Conservation (phyloP, 2,888 invertebrate genomes). For the Epirrhoe alternata region DNA sequence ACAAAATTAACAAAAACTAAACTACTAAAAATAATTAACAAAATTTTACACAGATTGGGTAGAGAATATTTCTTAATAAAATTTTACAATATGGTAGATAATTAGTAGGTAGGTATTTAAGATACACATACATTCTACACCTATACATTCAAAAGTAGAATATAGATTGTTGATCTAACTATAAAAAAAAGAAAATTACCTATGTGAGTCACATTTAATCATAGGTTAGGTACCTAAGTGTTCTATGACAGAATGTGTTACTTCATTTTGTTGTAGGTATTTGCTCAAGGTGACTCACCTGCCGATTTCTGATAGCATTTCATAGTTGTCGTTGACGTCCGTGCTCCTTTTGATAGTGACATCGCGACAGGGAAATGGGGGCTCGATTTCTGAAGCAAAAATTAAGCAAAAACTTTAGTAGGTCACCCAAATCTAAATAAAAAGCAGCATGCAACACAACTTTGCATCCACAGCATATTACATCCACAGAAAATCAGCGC, state of each 20-base stretch:
- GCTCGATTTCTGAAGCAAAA: slow-evolving; percentile 90
- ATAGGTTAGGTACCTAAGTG: background rate
- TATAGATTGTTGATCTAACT: background rate
- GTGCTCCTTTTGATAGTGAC: slow-evolving; percentile 93
- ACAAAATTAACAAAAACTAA: too few species aligned
- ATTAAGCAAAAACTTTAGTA: background rate
- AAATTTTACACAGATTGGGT: too few species aligned
- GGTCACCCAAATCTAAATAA: background rate
- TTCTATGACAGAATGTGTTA: slow-evolving; percentile 22
- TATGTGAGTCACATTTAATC: background rate
- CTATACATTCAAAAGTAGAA: too few species aligned
- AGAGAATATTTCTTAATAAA: too few species aligned
- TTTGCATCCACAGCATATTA: too few species aligned
- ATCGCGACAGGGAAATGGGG: slow-evolving; percentile 95
- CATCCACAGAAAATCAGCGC: too few species aligned
- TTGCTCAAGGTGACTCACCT: slow-evolving; percentile 86
- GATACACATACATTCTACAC: too few species aligned
- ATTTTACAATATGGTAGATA: too few species aligned
- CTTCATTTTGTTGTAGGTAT: slow-evolving; percentile 27
- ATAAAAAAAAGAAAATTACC: background rate
- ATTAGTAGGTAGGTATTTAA: background rate
- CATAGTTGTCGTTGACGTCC: slow-evolving; percentile 94
- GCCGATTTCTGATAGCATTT: slow-evolving; percentile 95
- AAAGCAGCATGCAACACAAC: background rate
- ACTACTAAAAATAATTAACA: too few species aligned